Percentiles rank a stretch among this genome's conserved stretches.
Conservation (phyloP, 1,140 invertebrate genomes). For the Drosophila albomicans region DNA sequence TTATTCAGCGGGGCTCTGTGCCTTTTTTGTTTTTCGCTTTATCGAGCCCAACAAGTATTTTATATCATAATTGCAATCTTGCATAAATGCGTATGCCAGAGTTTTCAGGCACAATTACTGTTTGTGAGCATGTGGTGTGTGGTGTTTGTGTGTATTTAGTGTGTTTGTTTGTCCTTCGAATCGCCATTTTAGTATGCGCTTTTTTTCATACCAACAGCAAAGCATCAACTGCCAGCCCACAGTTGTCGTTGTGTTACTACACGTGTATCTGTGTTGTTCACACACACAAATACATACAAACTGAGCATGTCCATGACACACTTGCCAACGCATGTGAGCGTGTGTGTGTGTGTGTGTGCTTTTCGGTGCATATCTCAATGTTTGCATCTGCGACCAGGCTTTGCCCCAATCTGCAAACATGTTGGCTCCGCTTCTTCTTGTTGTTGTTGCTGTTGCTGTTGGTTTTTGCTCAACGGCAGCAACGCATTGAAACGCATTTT, state of each 20-base stretch:
- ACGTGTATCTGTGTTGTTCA: slow-evolving; percentile 63
- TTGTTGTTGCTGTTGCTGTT: slow-evolving; percentile 34
- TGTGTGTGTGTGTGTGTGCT: slow-evolving; percentile 49
- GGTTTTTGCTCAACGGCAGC: slow-evolving; percentile 9
- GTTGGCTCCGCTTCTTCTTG: slow-evolving; percentile 12
- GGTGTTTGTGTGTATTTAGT: slow-evolving; percentile 40
- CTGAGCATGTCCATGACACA: slow-evolving; percentile 73
- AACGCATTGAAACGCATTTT: slow-evolving; percentile 74
- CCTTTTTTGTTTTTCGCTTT: slow-evolving; percentile 4
- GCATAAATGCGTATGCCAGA: slow-evolving; percentile 64
- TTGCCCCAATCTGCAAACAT: slow-evolving; percentile 44
- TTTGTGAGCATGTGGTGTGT: slow-evolving; percentile 8
- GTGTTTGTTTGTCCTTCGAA: slow-evolving; percentile 79
- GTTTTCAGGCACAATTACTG: slow-evolving; percentile 65
- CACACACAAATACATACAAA: slow-evolving; percentile 25
- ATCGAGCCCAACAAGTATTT: slow-evolving; percentile 63
- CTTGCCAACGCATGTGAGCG: slow-evolving; percentile 49
- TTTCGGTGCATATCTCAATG: slow-evolving; percentile 77
- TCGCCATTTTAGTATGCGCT: slow-evolving; percentile 74
- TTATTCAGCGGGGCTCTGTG: slow-evolving; percentile 20
- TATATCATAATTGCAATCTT: slow-evolving; percentile 82
- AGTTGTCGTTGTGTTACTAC: slow-evolving; percentile 41
- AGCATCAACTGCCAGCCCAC: slow-evolving; percentile 63
- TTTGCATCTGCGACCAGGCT: slow-evolving; percentile 68
- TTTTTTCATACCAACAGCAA: slow-evolving; percentile 66